phyloP scores from a whole-genome alignment of 2,113 vertebrate genomes.

The Ahaetulla prasina region DNA sequence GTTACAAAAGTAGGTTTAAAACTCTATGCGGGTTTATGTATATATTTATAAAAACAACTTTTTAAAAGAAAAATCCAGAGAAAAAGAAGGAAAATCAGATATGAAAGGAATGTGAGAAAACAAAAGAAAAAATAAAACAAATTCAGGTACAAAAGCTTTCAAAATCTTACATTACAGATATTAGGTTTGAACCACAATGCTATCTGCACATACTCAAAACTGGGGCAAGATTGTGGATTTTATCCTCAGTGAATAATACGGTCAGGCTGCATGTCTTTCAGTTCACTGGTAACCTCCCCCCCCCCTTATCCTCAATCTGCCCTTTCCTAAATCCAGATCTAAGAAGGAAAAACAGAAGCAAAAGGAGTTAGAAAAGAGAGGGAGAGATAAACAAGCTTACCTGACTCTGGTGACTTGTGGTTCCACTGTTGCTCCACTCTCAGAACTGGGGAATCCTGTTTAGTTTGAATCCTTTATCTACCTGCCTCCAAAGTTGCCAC shows the following conservation, averaged over 20 bases:
- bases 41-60: not conserved
- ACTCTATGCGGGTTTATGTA: no score
- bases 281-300: no score
- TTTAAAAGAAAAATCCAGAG: not conserved
- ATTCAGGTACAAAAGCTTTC: not conserved
- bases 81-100: not conserved
- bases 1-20: not conserved
- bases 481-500: slow-evolving; percentile 20
- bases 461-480: slow-evolving; percentile 29
- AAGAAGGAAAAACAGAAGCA: not conserved
- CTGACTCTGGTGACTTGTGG: not conserved
- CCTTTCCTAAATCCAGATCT: not conserved
- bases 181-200: not conserved
- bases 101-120: not conserved
- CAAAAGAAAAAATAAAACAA: not conserved
- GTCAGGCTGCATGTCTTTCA: not conserved
- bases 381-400: not conserved
- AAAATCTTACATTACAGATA: not conserved
- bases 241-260: not conserved
- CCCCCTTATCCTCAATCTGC: not conserved
- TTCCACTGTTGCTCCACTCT: not conserved
- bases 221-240: not conserved
- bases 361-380: not conserved
- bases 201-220: not conserved
- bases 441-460: slow-evolving; percentile 30